Base-by-base conservation (phyloP, 2,888 invertebrate genomes). In the Mayetiola destructor region DNA sequence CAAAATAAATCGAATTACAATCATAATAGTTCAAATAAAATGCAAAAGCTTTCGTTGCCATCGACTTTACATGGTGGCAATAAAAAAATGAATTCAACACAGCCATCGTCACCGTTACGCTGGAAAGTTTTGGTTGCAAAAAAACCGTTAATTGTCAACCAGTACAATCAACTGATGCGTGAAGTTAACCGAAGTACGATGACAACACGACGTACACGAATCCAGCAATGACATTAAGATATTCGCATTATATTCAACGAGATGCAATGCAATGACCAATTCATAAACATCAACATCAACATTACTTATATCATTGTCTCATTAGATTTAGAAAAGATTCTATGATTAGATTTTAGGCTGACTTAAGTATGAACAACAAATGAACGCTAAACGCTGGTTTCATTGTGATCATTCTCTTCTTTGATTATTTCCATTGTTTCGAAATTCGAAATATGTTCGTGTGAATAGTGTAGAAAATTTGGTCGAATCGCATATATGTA, bases 1-100 rank as follows among this genome's bases (percentile, higher is more conserved):
- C 48, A 48, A 48, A 16, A 27, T 48, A 48, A 48, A 48, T 27
- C 48, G 27, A n/a, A n/a, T n/a, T n/a, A n/a, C n/a, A n/a, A n/a
- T n/a, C n/a, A n/a, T n/a, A 48, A 20, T 48, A 48, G n/a, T 48
- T 27, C n/a, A 23, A 23, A 14, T 48, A 48, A 48, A 16, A 27
- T 48, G 48, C 48, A 48, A 48, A 48, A 48, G 27, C 27, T 16
- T 2, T n/a, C 48, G 18, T 23, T 27, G 27, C 8, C 27, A 27
- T 27, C 27, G 48, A 8, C 48, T 27, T n/a, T n/a, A n/a, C n/a
- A n/a, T n/a, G n/a, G n/a, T n/a, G n/a, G n/a, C n/a, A n/a, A n/a
- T n/a, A n/a, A n/a, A n/a, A n/a, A n/a, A n/a, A 23, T 27, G 16
- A 27, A 23, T 3, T 5, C 37, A 5, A 9, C 37, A 12, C 23